These are phyloP conservation scores for Phodopus roborovskii DNA, from an alignment of 2,113 vertebrate species.

Conservation along the genomic window DNA sequence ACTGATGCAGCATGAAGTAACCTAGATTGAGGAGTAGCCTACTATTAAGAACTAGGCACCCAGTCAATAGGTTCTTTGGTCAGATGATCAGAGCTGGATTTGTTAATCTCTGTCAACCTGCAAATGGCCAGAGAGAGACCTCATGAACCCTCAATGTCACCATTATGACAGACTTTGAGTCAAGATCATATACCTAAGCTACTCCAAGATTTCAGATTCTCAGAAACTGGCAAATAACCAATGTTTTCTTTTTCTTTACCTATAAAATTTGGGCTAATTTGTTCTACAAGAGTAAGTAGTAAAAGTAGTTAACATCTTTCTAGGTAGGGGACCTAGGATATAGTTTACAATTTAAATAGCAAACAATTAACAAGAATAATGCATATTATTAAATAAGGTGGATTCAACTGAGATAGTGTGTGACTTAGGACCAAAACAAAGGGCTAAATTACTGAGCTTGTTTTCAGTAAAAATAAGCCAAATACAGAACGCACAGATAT, in stretches of 20 bases:
- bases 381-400: background rate
- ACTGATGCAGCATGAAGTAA: background rate
- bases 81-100: background rate
- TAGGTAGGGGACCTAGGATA: background rate
- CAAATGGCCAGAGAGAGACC: background rate
- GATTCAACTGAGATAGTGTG: background rate
- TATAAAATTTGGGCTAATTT: background rate
- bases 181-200: background rate
- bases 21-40: background rate
- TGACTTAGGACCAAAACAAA: background rate
- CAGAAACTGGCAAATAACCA: background rate
- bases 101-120: background rate
- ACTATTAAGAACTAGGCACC: background rate
- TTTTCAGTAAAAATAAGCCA: constrained; percentile 38
- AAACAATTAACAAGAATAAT: background rate
- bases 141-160: background rate
- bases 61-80: background rate
- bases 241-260: background rate
- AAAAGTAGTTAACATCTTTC: background rate
- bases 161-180: background rate
- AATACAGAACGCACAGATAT: background rate
- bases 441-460: background rate
- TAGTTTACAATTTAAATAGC: background rate
- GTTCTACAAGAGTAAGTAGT: constrained; percentile 9
- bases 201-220: background rate